Evolutionary conservation across 2,888 invertebrate species (phyloP).

Genomic region (Schrankia costaestrigalis): DNA sequence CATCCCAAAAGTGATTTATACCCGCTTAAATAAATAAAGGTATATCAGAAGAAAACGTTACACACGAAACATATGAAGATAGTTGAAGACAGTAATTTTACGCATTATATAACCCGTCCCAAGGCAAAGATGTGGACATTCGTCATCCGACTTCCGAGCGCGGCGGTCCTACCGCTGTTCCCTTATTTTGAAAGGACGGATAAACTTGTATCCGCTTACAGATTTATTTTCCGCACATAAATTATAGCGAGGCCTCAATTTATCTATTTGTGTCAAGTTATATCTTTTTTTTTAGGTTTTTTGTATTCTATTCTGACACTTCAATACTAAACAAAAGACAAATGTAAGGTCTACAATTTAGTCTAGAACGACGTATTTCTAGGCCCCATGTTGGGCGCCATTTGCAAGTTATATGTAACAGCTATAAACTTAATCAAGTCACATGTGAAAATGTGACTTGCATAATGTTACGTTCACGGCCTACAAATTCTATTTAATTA

Average conservation of each 20-base stretch:
- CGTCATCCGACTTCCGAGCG: conserved; percentile 62
- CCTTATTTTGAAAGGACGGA: conserved; percentile 64
- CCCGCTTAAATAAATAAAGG: conserved; percentile 39
- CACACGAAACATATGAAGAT: conserved; percentile 56
- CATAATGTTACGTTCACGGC: conserved; percentile 46
- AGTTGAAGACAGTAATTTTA: conserved; percentile 73
- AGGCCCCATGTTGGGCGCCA: conserved; percentile 42
- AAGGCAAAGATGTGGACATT: conserved; percentile 59
- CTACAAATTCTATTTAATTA: conserved; percentile 60
- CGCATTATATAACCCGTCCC: conserved; percentile 75
- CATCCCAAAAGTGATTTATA: conserved; percentile 33
- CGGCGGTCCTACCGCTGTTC: conserved; percentile 48
- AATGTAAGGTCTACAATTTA: too few relatives aligned
- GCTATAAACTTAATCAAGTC: conserved; percentile 45
- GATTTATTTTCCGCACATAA: conserved; percentile 63
- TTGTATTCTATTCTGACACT: too few relatives aligned
- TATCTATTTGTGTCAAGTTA: conserved; percentile 39
- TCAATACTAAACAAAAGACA: too few relatives aligned
- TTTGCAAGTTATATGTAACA: conserved; percentile 38
- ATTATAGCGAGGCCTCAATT: conserved; percentile 46
- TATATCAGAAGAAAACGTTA: conserved; percentile 37
- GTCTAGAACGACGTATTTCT: conserved; percentile 6
- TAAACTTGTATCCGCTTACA: conserved; percentile 64
- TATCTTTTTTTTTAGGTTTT: conserved; percentile 35
- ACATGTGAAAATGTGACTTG: conserved; percentile 52